Percentiles rank a stretch among this genome's conserved stretches.
These are phyloP conservation scores for Phragmatobia fuliginosa DNA, from an alignment of 2,888 invertebrate species.

Conservation along the genomic window DNA sequence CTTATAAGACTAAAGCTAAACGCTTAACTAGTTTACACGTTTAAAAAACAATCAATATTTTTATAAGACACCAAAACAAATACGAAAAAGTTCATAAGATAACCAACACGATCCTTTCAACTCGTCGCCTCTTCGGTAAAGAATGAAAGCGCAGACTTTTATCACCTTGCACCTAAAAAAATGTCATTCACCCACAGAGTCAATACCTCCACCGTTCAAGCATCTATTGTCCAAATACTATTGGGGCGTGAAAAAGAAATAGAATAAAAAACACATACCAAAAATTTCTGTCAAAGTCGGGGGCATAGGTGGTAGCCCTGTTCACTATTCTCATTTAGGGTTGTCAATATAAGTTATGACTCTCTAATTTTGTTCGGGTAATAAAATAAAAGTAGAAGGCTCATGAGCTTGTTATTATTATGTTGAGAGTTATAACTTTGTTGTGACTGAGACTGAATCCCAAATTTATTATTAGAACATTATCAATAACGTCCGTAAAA, in stretches of 20 bases:
- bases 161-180: constrained; percentile 17
- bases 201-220: constrained; percentile 40
- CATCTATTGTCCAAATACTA: constrained; percentile 42
- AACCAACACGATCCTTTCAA: constrained; percentile 12
- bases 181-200: constrained; percentile 23
- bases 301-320: constrained; percentile 41
- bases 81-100: not conserved
- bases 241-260: constrained; percentile 47
- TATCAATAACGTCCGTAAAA: not conserved
- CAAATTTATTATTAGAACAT: constrained; percentile 3
- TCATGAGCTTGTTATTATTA: constrained; percentile 12
- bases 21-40: not conserved
- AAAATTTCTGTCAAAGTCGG: constrained; percentile 46
- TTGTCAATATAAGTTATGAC: constrained; percentile 27
- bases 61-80: not conserved
- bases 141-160: constrained; percentile 16
- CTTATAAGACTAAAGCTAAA: not conserved
- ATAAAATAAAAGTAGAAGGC: constrained; percentile 20
- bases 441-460: constrained; percentile 14
- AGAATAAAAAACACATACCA: constrained; percentile 46
- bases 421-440: constrained; percentile 24
- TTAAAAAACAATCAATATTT: not conserved
- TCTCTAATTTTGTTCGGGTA: constrained; percentile 13
- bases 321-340: constrained; percentile 36
- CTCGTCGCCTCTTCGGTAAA: constrained; percentile 5